Conservation (phyloP, 2,888 invertebrate species). For the Cyclophora punctaria region DNA sequence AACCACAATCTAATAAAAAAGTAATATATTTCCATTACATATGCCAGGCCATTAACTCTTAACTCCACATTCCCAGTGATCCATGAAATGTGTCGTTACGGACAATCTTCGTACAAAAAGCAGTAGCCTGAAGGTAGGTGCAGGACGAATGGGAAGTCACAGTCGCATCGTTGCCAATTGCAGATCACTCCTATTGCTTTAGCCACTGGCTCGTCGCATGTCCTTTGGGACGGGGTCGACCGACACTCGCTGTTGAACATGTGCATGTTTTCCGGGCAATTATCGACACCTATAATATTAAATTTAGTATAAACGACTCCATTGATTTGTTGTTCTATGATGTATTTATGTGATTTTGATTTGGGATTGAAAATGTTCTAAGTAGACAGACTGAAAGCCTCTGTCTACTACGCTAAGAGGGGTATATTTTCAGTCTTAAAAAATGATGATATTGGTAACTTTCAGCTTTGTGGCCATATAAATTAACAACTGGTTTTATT, state of each 20-base stretch:
- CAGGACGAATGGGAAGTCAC: constrained; percentile 60
- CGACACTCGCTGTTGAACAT: constrained; percentile 57
- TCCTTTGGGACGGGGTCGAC: constrained; percentile 54
- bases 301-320: too few species aligned
- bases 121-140: constrained; percentile 58
- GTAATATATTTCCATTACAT: constrained; percentile 20
- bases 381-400: too few species aligned
- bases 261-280: constrained; percentile 60
- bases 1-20: constrained; percentile 9
- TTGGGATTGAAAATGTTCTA: too few species aligned
- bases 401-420: too few species aligned
- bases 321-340: too few species aligned
- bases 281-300: constrained; percentile 40
- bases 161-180: constrained; percentile 62
- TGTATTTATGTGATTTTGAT: too few species aligned
- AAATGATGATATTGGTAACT: too few species aligned
- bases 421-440: too few species aligned
- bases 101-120: constrained; percentile 60
- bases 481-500: too few species aligned
- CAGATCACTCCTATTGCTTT: constrained; percentile 56
- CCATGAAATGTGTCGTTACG: constrained; percentile 22
- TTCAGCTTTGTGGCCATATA: too few species aligned
- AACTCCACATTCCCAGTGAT: constrained; percentile 9
- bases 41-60: constrained; percentile 8
- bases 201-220: constrained; percentile 61